Conservation (phyloP, 2,113 vertebrate genomes). For the Laterallus jamaicensis region DNA sequence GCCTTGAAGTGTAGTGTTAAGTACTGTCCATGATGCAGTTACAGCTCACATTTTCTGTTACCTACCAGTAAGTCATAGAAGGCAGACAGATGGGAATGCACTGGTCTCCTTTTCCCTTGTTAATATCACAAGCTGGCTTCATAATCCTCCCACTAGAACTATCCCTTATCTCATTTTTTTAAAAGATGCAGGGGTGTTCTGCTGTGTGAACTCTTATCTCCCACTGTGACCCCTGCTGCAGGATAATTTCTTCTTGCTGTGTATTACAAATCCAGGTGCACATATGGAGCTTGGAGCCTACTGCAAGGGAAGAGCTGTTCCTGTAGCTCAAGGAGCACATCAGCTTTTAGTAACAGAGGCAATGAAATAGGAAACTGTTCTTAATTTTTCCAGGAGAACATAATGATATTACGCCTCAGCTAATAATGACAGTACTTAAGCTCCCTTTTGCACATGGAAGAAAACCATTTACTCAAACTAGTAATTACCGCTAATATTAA, state of each 20-base stretch:
- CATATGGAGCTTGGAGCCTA: background rate
- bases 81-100: background rate
- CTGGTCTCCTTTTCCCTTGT: background rate
- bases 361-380: background rate
- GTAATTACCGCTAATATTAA: background rate
- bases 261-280: rapidly evolving
- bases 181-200: rapidly evolving
- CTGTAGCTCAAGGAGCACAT: rapidly evolving
- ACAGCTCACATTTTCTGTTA: rapidly evolving
- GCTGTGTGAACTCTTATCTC: background rate
- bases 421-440: background rate
- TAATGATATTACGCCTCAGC: background rate
- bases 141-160: background rate
- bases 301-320: background rate
- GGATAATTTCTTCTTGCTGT: background rate
- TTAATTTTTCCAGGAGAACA: background rate
- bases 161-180: background rate
- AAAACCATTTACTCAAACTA: background rate
- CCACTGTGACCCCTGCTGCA: rapidly evolving
- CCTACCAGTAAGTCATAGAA: rapidly evolving
- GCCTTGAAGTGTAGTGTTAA: rapidly evolving
- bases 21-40: rapidly evolving
- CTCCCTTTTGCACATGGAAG: background rate
- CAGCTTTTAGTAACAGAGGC: background rate
- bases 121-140: background rate